Conservation (phyloP, 2,797 vertebrate species). For the Protosalanx chinensis region DNA sequence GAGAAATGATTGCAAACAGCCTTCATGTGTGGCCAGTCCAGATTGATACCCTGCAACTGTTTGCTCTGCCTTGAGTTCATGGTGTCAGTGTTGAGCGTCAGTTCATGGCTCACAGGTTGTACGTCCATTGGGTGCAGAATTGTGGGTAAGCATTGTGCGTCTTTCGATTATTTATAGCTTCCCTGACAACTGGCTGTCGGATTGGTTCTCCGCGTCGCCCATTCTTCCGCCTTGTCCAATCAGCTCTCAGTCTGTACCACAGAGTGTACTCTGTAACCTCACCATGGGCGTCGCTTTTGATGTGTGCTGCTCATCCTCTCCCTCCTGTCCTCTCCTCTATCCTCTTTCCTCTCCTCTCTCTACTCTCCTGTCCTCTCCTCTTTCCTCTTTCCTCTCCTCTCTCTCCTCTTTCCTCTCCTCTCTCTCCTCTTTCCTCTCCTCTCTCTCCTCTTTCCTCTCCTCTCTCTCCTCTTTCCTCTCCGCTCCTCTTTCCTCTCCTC, state of each 20-base stretch:
- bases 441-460: not conserved
- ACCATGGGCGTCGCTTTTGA: too few species aligned
- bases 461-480: not conserved
- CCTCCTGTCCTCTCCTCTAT: not conserved
- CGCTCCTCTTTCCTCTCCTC: not conserved
- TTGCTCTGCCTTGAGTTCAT: too few species aligned
- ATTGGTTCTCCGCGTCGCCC: constrained; percentile 35
- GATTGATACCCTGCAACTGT: too few species aligned
- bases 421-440: too few species aligned
- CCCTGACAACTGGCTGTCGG: constrained; percentile 29
- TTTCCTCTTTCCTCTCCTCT: not conserved
- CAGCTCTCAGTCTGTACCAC: constrained; percentile 7
- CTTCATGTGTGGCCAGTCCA: too few species aligned
- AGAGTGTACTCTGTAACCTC: constrained; percentile 43
- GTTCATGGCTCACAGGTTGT: not conserved
- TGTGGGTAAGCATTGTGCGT: constrained; percentile 26
- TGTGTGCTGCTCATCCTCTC: too few species aligned
- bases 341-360: constrained; percentile 1
- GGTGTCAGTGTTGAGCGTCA: not conserved
- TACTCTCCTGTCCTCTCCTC: not conserved
- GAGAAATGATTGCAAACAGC: too few species aligned
- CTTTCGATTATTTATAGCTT: constrained; percentile 51
- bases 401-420: not conserved
- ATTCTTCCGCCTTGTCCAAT: constrained; percentile 40
- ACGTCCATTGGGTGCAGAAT: constrained; percentile 25